Base-by-base conservation (phyloP, 2,797 vertebrate species). In the Poecilia velifera region DNA sequence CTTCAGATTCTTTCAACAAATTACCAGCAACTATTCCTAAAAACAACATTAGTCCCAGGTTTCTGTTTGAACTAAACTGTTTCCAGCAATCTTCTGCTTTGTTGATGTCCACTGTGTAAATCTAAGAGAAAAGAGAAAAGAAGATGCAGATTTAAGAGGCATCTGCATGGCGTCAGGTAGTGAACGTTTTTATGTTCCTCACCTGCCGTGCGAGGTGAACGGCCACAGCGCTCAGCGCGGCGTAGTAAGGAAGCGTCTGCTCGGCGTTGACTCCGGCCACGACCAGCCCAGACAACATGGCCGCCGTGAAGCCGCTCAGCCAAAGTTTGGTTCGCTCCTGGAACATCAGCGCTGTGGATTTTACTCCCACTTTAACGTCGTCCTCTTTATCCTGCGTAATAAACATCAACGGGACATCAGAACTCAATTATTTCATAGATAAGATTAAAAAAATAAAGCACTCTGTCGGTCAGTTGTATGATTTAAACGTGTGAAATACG, bases 51-150 rank as follows among this genome's bases (percentile, higher is more conserved):
- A 98, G 88, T 82, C 98, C 98, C 25, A 98, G 70, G 78, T 96
- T 97, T 89, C 97, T 96, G 92, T 98, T 99, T 3, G 98, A 98
- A 68, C 92, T 91, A 88, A 99, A 99, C 82, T 97, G 98, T 87
- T 96, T 95, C 98, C 98, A 99, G 86, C 98, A 99, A 86, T 99
- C 97, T 81, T 97, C 97, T 14, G 97, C 95, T 81, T 94, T 97
- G 90, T 97, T 95, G 79, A 97, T 97, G 89, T 99, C 96, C 90
- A 99, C 84, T 12, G 96, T 96, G 85, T 96, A 97, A 86, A 99
- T 97, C 98, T 99, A 90, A 6, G 76, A 83, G 81, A n/a, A 81
- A 53, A 68, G 73, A 76, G 3, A 72, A 66, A 45, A 28, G 6
- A 73, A 75, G 62, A 22, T 7, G 7, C 5, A 74, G 41, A 28